phyloP scores from a whole-genome alignment of 2,797 vertebrate genomes.

The Urophycis tenuis region DNA sequence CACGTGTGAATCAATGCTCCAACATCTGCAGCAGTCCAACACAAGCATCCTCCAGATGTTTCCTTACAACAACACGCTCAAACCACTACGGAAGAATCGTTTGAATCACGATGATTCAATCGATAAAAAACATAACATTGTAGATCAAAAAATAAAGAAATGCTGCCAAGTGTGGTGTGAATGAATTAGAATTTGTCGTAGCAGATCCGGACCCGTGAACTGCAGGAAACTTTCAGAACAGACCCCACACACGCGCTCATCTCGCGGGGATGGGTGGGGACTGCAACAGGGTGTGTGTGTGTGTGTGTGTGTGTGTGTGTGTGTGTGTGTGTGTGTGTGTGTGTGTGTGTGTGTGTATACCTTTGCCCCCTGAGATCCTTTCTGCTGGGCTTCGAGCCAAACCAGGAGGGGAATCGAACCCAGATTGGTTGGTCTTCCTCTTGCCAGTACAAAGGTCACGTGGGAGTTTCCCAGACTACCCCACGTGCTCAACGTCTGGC shows the following conservation, averaged over 20 bases:
- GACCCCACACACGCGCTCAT: not conserved
- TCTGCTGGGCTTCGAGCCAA: not conserved
- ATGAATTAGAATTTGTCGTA: not conserved
- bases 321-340: not conserved
- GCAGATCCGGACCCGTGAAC: not conserved
- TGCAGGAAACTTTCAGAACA: not conserved
- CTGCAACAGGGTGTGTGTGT: not conserved
- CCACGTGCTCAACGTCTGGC: not conserved
- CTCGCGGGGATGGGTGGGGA: not conserved
- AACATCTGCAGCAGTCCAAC: not conserved
- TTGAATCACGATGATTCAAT: not conserved
- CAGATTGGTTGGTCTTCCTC: not conserved
- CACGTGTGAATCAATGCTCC: not conserved
- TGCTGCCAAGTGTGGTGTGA: not conserved
- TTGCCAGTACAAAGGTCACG: not conserved
- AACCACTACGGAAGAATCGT: not conserved
- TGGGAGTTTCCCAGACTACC: not conserved
- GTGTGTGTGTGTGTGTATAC: conserved; percentile 1
- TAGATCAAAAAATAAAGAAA: not conserved
- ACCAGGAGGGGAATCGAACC: too few relatives aligned
- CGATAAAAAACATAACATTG: not conserved
- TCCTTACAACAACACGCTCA: not conserved
- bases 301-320: not conserved
- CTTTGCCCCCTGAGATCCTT: not conserved
- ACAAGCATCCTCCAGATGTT: not conserved